Base-by-base conservation (phyloP, 35 echinoderm and acorn worm genomes). In the Ophiothrix spiculata region DNA sequence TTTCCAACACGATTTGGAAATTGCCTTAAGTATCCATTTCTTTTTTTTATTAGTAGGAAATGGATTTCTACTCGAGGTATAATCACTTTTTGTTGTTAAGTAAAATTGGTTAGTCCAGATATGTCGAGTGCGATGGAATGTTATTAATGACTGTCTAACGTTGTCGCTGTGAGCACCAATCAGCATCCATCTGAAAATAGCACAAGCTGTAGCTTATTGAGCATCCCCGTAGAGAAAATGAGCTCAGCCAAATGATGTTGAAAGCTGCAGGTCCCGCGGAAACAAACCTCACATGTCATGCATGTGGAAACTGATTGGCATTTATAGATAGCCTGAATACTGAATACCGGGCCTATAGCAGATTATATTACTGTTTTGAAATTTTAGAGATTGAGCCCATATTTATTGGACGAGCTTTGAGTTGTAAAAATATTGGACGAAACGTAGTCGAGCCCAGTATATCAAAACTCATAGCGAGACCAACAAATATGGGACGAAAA, bases 91-190 rank as follows among this genome's bases (percentile, higher is more conserved):
- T 69, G 29, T 10, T 69, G 29, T 69, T 69, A 69, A 69, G 29
- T 69, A 25, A 69, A 69, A 69, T 69, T 69, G 60, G 60, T 69
- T 69, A 69, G 3, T 69, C 60, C 60, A 69, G 60, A 69, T 69
- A 69, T 69, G 60, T 69, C 25, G 42, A 49, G 42, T 19, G 42
- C 23, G 60, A 69, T 15, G 17, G 60, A 10, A 69, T 15, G 60
- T 15, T 25, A 69, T 15, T 12, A 25, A n/a, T 15, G 23, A 2
- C 16, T 28, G 16, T 12, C 60, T 15, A 6, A 19, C 6, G 42
- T 49, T 19, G 6, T 6, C 6, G 42, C 42, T 49, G 42, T 10
- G 42, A 10, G 19, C 6, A 49, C 42, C 42, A 49, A 19, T 19
- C 42, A 49, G 6, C 10, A 4, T 25, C 29, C 25, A 15, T 15